Conservation (phyloP, 2,797 vertebrate species). For the Todus mexicanus region DNA sequence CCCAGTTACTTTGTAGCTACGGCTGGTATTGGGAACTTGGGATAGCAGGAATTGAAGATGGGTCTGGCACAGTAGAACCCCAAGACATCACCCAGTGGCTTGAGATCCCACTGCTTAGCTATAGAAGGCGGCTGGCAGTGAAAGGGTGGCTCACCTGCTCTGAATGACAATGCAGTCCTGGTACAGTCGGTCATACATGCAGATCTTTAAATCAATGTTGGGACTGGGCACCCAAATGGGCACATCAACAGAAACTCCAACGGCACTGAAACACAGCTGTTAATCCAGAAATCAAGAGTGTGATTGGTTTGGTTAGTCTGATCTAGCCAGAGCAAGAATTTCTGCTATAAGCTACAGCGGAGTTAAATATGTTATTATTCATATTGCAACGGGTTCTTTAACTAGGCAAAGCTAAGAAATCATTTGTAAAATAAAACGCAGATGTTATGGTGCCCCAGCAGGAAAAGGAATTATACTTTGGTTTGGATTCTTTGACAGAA, state of each 20-base stretch:
- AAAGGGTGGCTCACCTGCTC: constrained; percentile 80
- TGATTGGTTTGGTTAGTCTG: background rate
- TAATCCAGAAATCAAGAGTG: background rate
- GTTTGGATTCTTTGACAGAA: background rate
- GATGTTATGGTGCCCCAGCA: background rate
- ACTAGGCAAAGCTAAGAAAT: background rate
- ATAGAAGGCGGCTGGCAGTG: background rate
- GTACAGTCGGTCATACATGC: constrained; percentile 86
- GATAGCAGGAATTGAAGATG: too few relatives aligned
- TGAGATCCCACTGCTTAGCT: background rate
- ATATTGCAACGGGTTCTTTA: background rate
- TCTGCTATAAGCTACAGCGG: background rate
- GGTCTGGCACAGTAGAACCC: background rate
- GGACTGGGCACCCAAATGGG: constrained; percentile 85
- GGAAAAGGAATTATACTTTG: background rate
- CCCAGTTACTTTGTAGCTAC: background rate
- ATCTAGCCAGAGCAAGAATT: background rate
- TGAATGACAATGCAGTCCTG: constrained; percentile 80
- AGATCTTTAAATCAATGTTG: constrained; percentile 87
- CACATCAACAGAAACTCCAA: constrained; percentile 73
- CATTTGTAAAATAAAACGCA: background rate
- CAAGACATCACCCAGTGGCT: background rate
- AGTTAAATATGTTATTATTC: background rate
- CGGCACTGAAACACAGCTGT: constrained; percentile 74
- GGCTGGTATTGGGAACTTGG: background rate